Evolutionary conservation across 1,140 invertebrate genomes (phyloP).

Genomic region (Formica exsecta): DNA sequence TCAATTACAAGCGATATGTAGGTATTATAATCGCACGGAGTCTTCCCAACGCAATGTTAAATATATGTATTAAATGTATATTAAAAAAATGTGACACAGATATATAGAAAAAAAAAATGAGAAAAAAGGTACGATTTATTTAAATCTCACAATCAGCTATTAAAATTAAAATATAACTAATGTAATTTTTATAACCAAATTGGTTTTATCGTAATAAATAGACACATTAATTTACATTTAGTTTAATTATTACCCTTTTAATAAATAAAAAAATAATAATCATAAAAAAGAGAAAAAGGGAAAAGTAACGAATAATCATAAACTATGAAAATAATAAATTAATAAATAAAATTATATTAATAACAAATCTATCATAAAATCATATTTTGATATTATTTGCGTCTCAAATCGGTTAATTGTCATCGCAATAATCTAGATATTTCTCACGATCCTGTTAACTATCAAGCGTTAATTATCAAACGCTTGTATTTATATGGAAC

Average conservation of each 20-base stretch:
- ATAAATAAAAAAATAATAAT: constrained; percentile 7
- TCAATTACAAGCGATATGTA: constrained; percentile 48
- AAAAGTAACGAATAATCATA: not conserved
- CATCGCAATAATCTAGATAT: not conserved
- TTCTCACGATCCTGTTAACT: constrained; percentile 35
- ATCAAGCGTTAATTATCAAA: constrained; percentile 26
- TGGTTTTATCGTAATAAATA: not conserved
- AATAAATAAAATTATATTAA: not conserved
- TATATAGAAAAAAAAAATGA: not conserved
- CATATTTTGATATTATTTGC: not conserved
- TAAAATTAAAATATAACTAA: not conserved
- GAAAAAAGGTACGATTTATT: not conserved
- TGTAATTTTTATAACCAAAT: not conserved
- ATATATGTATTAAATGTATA: constrained; percentile 5
- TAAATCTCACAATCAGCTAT: not conserved
- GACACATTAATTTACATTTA: not conserved
- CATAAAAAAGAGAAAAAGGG: not conserved
- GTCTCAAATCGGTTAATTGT: constrained; percentile 14
- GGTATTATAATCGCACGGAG: constrained; percentile 3
- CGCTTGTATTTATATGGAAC: constrained; percentile 12
- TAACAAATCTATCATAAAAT: not conserved
- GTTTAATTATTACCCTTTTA: not conserved
- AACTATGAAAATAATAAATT: not conserved
- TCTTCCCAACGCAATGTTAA: constrained; percentile 16
- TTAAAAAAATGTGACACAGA: not conserved